Evolutionary conservation across 2,797 vertebrate species (phyloP), one percentile per base, ranked within the genome.

Genomic region (Apogon hyalosoma): DNA sequence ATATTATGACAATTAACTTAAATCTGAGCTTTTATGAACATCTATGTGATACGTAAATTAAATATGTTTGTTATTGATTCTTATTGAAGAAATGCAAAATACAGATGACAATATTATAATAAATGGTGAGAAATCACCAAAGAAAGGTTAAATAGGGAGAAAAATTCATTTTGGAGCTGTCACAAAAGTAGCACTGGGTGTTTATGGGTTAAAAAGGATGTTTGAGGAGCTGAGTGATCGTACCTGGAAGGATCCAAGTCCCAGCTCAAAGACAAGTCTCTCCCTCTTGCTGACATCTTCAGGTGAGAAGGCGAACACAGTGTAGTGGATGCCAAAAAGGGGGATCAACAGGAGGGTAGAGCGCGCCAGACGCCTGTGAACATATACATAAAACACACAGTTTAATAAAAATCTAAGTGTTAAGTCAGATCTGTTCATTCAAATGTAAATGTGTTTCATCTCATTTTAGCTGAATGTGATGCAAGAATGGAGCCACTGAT

Each of bases 301-400:
- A 0, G 98, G 98, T 21, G 97, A 98, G 90, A 99, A 99, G 86
- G 98, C 97, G 42, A 99, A 99, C 46, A 99, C 97, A 0, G 97
- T 99, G 94, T 99, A 99, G 92, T 99, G 98, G 85, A 99, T 98
- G 70, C 98, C 97, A 31, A 99, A 99, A 52, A 99, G 88, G 0
- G 98, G 98, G 86, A 99, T 99, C 84, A 99, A 95, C 80, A 99
- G 94, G 68, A 99, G 94, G 0, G 98, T 99, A 76, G 97, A 99
- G 19, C 98, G 96, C 9, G 98, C 97, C 90, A 99, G 92, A 60
- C 97, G 96, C 90, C 98, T 98, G 88, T 62, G 65, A 80, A 63
- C 56, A 82, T 57, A 74, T 62, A 70, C 18, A 56, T 76, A 77
- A 21, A 33, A 52, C 6, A 38, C 16, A 63, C n/a, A 61, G 40